Conservation (phyloP, 2,797 vertebrate species). For the Gobionotothen gibberifrons region DNA sequence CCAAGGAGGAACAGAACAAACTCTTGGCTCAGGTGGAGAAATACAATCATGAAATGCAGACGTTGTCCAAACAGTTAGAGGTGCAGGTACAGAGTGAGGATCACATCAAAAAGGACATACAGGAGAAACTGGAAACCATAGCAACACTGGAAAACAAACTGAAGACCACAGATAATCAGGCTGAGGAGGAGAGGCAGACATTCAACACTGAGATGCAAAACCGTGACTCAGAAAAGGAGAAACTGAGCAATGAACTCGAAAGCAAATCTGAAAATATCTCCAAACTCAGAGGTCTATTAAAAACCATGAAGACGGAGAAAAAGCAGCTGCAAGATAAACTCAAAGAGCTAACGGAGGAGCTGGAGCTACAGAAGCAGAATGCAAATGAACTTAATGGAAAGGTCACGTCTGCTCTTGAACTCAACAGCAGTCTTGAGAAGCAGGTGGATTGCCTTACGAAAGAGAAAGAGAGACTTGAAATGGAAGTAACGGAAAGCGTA, state of each 20-base stretch:
- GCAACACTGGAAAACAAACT: conserved; percentile 81
- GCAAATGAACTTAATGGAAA: conserved; percentile 71
- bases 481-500: conserved; percentile 68
- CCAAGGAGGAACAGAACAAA: conserved; percentile 86
- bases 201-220: conserved; percentile 75
- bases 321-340: conserved; percentile 75
- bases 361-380: conserved; percentile 73
- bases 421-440: conserved; percentile 66
- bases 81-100: conserved; percentile 74
- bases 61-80: conserved; percentile 77
- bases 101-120: conserved; percentile 66
- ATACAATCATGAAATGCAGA: conserved; percentile 77
- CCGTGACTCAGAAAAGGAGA: conserved; percentile 76
- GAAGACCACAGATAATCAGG: conserved; percentile 62
- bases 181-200: conserved; percentile 75
- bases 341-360: conserved; percentile 53
- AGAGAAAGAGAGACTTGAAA: conserved; percentile 80
- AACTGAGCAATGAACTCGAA: conserved; percentile 79
- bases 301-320: conserved; percentile 73
- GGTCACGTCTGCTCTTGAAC: conserved; percentile 45
- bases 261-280: conserved; percentile 78
- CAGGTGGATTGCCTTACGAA: conserved; percentile 73
- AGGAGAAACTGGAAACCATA: conserved; percentile 81
- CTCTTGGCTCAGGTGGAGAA: conserved; percentile 82
- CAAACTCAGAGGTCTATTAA: conserved; percentile 74